phyloP scores from a whole-genome alignment of 2,888 invertebrate species.

The Hanleya hanleyi region DNA sequence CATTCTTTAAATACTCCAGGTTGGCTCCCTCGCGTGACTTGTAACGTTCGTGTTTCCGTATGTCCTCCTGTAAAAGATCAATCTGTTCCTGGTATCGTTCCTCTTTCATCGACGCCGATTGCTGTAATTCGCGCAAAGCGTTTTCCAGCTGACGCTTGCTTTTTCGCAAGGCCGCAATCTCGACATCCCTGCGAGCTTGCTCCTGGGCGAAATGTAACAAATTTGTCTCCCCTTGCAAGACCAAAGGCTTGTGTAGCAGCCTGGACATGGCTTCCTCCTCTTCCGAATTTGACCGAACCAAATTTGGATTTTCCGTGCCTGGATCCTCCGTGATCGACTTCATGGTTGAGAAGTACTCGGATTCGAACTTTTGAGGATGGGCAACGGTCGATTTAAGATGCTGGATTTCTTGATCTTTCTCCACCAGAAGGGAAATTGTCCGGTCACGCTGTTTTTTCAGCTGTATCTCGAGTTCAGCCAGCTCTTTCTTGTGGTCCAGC shows the following conservation, averaged over 20 bases:
- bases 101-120: conserved; percentile 67
- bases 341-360: not conserved
- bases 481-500: conserved; percentile 81
- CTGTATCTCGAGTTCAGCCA: conserved; percentile 66
- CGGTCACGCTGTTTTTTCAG: conserved; percentile 84
- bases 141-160: conserved; percentile 79
- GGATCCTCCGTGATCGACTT: not conserved
- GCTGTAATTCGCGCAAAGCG: conserved; percentile 77
- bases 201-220: conserved; percentile 90
- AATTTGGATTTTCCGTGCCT: not conserved
- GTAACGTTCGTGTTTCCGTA: conserved; percentile 73
- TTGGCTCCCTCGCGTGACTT: conserved; percentile 86
- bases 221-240: conserved; percentile 59
- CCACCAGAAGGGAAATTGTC: conserved; percentile 84
- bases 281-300: conserved; percentile 30
- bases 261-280: conserved; percentile 54
- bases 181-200: conserved; percentile 85
- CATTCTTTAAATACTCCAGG: conserved; percentile 92
- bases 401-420: conserved; percentile 80
- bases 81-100: conserved; percentile 76
- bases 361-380: not conserved
- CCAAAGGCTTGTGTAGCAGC: conserved; percentile 64
- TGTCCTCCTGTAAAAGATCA: conserved; percentile 76
- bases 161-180: conserved; percentile 82
- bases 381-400: conserved; percentile 63